Evolutionary conservation across 2,888 invertebrate species (phyloP).

Genomic region (Ochlodes sylvanus): DNA sequence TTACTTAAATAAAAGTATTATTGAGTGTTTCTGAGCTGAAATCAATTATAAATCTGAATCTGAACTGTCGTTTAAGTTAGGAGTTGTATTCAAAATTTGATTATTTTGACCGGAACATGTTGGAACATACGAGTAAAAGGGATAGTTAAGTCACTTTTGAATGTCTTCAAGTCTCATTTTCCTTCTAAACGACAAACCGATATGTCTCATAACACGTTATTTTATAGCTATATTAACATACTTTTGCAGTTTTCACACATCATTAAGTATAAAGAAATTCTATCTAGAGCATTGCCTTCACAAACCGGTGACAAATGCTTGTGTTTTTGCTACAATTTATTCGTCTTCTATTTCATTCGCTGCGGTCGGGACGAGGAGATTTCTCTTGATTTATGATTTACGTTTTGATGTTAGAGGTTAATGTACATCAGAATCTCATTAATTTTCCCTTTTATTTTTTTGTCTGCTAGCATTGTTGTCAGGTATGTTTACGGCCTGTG

Average conservation of each 20-base stretch:
- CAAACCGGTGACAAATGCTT: constrained; percentile 29
- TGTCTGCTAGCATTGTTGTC: neutral
- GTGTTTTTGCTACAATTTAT: constrained; percentile 28
- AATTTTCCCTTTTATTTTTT: neutral
- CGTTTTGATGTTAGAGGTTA: constrained; percentile 9
- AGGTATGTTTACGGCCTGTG: neutral
- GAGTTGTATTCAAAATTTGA: too few species aligned
- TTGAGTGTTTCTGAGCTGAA: too few species aligned
- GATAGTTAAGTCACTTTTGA: constrained; percentile 7
- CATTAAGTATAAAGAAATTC: constrained; percentile 30
- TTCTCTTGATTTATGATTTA: constrained; percentile 27
- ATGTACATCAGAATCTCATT: constrained; percentile 1
- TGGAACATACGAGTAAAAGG: neutral
- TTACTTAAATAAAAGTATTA: too few species aligned
- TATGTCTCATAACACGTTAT: constrained; percentile 16
- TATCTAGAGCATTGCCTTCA: constrained; percentile 31
- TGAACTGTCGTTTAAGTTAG: too few species aligned
- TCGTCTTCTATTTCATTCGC: constrained; percentile 19
- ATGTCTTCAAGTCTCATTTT: constrained; percentile 1
- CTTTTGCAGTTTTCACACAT: constrained; percentile 32
- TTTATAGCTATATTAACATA: constrained; percentile 32
- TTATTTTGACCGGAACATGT: too few species aligned
- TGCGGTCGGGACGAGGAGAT: constrained; percentile 14
- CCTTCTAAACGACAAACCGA: constrained; percentile 9
- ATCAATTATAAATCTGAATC: too few species aligned